A percentile compares a stretch with the other conserved stretches of the same genome.
Evolutionary conservation across 2,113 vertebrate species (phyloP).

Genomic region (Petaurus breviceps): DNA sequence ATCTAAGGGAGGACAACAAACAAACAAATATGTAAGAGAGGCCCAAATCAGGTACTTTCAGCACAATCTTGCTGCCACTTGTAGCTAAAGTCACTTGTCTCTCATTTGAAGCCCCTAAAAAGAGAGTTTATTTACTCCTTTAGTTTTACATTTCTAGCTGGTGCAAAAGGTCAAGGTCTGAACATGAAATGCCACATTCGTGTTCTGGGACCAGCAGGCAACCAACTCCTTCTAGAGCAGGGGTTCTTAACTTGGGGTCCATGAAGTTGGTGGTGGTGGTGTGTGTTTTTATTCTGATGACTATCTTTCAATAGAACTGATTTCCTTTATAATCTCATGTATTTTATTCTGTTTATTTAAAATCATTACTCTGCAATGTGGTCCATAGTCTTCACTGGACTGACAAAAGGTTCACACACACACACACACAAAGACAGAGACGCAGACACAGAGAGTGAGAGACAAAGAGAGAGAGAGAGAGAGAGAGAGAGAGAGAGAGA

Average conservation of each 20-base stretch:
- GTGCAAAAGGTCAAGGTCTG: background rate
- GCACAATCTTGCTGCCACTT: no score
- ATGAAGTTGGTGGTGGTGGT: background rate
- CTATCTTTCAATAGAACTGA: background rate
- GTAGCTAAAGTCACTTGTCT: no score
- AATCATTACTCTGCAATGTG: background rate
- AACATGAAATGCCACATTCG: background rate
- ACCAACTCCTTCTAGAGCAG: background rate
- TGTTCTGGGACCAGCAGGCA: background rate
- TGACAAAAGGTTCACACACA: no score
- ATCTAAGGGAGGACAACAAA: background rate
- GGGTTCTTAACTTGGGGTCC: no score
- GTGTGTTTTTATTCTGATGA: background rate
- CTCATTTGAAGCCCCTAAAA: background rate
- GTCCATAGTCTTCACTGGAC: background rate
- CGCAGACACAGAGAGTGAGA: no score
- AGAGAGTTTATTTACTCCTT: background rate
- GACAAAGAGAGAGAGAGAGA: no score
- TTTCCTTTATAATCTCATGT: background rate
- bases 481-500: no score
- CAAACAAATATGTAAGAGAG: background rate
- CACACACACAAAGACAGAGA: no score
- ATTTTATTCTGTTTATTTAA: background rate
- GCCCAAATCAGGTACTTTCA: no score
- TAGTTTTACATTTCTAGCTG: background rate